phyloP scores from a whole-genome alignment of 1,140 invertebrate species.

The Arion vulgaris region DNA sequence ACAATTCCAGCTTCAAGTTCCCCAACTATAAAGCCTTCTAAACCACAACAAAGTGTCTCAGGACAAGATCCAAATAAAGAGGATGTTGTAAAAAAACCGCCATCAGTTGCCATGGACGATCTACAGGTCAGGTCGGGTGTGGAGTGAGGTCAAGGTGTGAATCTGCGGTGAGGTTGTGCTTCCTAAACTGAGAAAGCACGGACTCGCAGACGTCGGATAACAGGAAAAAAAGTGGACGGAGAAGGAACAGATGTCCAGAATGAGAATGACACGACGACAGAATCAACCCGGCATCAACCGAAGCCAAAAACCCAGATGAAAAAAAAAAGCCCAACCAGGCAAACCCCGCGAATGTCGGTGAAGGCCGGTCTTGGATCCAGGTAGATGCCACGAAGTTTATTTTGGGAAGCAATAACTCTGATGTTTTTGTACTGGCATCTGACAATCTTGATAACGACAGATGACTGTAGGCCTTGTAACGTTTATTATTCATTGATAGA shows the following conservation, averaged over 20 bases:
- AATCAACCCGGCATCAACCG: neutral
- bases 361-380: neutral
- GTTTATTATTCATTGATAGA: neutral
- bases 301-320: slow-evolving; percentile 4
- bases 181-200: slow-evolving; percentile 34
- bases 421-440: slow-evolving; percentile 38
- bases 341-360: slow-evolving; percentile 31
- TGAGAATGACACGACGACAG: slow-evolving; percentile 15
- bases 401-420: slow-evolving; percentile 5
- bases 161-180: slow-evolving; percentile 27
- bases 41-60: neutral
- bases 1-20: neutral
- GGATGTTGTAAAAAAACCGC: neutral
- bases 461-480: slow-evolving; percentile 1
- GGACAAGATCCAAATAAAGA: neutral
- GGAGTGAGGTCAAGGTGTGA: slow-evolving; percentile 32
- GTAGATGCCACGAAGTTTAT: neutral
- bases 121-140: slow-evolving; percentile 7
- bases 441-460: slow-evolving; percentile 28
- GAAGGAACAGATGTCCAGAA: slow-evolving; percentile 27
- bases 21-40: neutral
- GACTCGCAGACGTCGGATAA: slow-evolving; percentile 21
- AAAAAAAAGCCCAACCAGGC: slow-evolving; percentile 35
- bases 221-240: slow-evolving; percentile 35
- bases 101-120: neutral